Percentiles rank a stretch among this genome's conserved stretches.
Conservation (phyloP, 2,888 invertebrate species). For the Drosophila picticornis region DNA sequence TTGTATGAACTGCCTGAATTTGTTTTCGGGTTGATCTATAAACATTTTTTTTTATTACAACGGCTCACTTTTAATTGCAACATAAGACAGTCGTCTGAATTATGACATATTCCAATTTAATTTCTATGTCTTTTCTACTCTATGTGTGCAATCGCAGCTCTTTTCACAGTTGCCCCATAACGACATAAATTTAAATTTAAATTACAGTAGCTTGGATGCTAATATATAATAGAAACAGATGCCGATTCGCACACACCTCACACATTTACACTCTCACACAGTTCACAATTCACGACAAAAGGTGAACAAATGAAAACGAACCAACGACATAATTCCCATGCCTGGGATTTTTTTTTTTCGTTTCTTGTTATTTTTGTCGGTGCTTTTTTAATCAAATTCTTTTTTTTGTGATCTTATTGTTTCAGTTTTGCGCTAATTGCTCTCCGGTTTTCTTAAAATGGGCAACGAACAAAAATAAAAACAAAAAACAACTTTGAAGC, state of each 20-base stretch:
- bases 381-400: constrained; percentile 40
- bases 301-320: constrained; percentile 50
- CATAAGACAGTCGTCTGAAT: background rate
- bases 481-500: constrained; percentile 32
- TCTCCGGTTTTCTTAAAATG: constrained; percentile 43
- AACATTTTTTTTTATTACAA: constrained; percentile 21
- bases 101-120: constrained; percentile 3
- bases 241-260: constrained; percentile 52
- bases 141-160: constrained; percentile 21
- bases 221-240: constrained; percentile 40
- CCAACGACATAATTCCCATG: constrained; percentile 74
- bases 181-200: constrained; percentile 48
- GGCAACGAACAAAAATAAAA: constrained; percentile 15
- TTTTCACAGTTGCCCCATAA: constrained; percentile 42
- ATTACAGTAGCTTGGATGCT: constrained; percentile 38
- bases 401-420: constrained; percentile 69
- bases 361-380: constrained; percentile 36
- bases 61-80: constrained; percentile 4
- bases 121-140: background rate
- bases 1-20: constrained; percentile 5
- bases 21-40: constrained; percentile 3
- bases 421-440: constrained; percentile 70
- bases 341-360: constrained; percentile 38
- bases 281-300: constrained; percentile 44
- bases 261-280: constrained; percentile 37